A percentile compares a stretch with the other conserved stretches of the same genome.
Conservation (phyloP, 2,888 invertebrate species). For the Leucophora obtusa region DNA sequence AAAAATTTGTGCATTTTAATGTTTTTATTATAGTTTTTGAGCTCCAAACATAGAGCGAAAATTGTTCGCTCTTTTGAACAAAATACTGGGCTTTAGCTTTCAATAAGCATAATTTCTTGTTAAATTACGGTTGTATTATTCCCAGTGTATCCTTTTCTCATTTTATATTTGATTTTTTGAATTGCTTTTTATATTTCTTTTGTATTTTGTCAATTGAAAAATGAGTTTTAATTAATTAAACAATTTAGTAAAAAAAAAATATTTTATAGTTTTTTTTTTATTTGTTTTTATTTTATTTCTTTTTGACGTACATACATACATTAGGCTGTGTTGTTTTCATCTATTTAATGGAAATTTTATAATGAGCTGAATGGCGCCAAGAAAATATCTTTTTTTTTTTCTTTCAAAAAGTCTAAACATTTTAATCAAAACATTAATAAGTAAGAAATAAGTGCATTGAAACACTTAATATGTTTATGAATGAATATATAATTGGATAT, state of each 20-base stretch:
- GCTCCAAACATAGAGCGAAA: no score
- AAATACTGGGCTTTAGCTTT: no score
- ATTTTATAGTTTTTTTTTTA: not conserved
- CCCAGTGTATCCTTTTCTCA: not conserved
- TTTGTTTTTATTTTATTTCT: no score
- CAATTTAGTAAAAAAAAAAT: not conserved
- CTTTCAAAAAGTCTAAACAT: not conserved
- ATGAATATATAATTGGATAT: no score
- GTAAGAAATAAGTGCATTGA: not conserved
- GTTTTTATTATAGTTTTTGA: no score
- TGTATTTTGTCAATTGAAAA: not conserved
- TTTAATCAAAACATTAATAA: not conserved
- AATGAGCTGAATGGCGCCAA: slow-evolving; percentile 65
- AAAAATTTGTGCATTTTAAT: no score
- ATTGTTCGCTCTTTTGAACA: no score
- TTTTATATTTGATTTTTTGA: not conserved
- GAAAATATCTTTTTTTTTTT: slow-evolving; percentile 24
- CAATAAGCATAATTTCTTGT: no score
- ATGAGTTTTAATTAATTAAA: not conserved
- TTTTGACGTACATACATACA: not conserved
- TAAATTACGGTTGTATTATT: no score
- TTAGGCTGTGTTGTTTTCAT: not conserved
- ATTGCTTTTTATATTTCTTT: not conserved
- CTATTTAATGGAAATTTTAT: slow-evolving; percentile 61
- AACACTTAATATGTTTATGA: not conserved